Base-by-base conservation (phyloP, 37 sponge, comb jelly and placozoan species). In the Cladorhizidae sp. region DNA sequence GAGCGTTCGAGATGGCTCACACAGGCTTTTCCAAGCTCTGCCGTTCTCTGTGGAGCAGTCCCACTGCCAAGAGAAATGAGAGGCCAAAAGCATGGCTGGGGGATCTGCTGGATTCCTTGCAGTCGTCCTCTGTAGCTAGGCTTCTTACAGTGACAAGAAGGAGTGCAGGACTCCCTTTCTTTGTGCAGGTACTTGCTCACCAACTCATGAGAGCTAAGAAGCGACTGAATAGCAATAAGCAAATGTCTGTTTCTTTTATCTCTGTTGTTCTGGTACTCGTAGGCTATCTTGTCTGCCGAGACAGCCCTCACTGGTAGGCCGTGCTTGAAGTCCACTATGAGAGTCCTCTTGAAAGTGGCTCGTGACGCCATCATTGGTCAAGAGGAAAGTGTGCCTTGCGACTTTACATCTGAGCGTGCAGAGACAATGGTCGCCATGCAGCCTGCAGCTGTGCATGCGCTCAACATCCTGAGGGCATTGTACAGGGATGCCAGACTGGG, bases 1-100 rank as follows among this genome's bases (percentile, higher is more conserved):
- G 96, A 43, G 96, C 93, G 0, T 93, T 96, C 81, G 96, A 96
- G 75, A 86, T 93, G 86, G 91, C 88, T 1, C 90, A 84, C 56
- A 55, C 70, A 74, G 96, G 96, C 18, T 96, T 96, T 65, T 56
- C 71, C n/a, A 87, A 77, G 57, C 85, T 90, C 29, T 96, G 96
- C 42, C 59, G 39, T 25, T 29, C 61, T 45, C 70, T 96, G 5
- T 96, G 96, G 96, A 54, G 49, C 54, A 69, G 76, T 68, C 55
- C 90, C 7, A 64, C 22, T 41, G 52, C 73, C 1, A 15, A 56
- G 6, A 77, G 83, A 3, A 28, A 22, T 23, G 26, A 72, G 32
- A 81, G 55, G n/a, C 86, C 88, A 3, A 9, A 18, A 29, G 3
- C 42, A 31, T 91, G 90, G 92, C 40, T 89, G 23, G 41, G 77